These are phyloP conservation scores for Anadara kagoshimensis DNA, from an alignment of 1,140 invertebrate species.

Conservation along the genomic window DNA sequence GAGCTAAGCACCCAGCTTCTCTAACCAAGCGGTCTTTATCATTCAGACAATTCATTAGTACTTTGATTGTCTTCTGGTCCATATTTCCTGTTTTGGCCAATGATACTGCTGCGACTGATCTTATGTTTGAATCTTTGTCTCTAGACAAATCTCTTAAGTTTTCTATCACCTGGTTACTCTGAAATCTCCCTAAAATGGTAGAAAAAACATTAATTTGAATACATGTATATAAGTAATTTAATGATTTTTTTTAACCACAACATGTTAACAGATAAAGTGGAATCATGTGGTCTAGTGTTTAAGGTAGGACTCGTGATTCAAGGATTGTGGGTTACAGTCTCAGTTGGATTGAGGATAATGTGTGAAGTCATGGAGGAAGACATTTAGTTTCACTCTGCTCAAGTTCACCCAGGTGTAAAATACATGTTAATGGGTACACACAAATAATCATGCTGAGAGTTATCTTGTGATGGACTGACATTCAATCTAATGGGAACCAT, in stretches of 20 bases:
- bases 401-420: no score
- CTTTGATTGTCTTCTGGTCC: slow-evolving; percentile 43
- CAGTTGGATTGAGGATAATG: no score
- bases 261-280: background rate
- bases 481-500: no score
- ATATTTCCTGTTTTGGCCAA: slow-evolving; percentile 53
- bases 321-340: no score
- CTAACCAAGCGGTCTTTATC: slow-evolving; percentile 64
- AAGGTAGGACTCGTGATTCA: no score
- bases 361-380: background rate
- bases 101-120: slow-evolving; percentile 58
- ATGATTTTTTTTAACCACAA: background rate
- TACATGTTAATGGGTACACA: no score
- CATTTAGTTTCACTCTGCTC: no score
- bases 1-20: slow-evolving; percentile 61
- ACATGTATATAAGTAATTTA: background rate
- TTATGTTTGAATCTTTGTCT: slow-evolving; percentile 54
- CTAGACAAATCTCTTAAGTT: slow-evolving; percentile 55
- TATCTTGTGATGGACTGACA: no score
- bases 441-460: no score
- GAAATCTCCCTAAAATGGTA: slow-evolving; percentile 53
- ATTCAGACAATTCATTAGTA: slow-evolving; percentile 51
- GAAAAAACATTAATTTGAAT: background rate
- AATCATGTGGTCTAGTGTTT: no score
- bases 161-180: slow-evolving; percentile 58